Percentiles rank a stretch among this genome's conserved stretches.
Conservation (phyloP, 2,113 vertebrate genomes). For the Falco punctatus region DNA sequence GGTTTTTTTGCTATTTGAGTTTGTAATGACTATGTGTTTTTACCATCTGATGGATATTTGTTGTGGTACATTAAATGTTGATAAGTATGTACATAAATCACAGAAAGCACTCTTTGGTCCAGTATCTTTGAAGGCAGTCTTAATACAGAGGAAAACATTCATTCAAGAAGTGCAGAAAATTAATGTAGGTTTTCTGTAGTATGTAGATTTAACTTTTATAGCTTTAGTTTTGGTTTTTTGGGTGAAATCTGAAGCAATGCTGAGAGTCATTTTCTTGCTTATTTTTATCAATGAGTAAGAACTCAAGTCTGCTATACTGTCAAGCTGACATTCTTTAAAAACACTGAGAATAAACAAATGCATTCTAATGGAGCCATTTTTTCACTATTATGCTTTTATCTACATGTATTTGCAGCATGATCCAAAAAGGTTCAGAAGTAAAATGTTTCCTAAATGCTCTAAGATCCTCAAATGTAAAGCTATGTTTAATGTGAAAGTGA, state of each 20-base stretch:
- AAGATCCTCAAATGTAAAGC: not conserved
- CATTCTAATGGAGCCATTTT: not conserved
- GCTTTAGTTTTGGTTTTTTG: not conserved
- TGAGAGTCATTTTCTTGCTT: not conserved
- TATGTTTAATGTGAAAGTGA: not conserved
- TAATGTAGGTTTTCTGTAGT: not conserved
- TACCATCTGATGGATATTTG: not conserved
- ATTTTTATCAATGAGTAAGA: not conserved
- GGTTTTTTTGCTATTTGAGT: not conserved
- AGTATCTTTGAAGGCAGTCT: not conserved
- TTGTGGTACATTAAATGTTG: not conserved
- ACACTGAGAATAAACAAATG: not conserved
- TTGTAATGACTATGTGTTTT: not conserved
- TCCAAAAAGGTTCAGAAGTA: not conserved
- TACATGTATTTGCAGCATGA: not conserved
- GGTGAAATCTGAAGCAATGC: not conserved
- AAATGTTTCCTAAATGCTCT: not conserved
- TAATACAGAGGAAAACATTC: not conserved
- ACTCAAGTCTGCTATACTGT: not conserved
- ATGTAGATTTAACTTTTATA: not conserved
- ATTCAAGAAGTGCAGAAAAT: not conserved
- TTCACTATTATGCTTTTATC: not conserved
- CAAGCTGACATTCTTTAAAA: not conserved
- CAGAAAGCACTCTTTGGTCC: not conserved
- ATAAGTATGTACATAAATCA: not conserved